These are phyloP conservation scores for Calliscelio sp. DNA, from an alignment of 2,888 invertebrate species.

Conservation along the genomic window DNA sequence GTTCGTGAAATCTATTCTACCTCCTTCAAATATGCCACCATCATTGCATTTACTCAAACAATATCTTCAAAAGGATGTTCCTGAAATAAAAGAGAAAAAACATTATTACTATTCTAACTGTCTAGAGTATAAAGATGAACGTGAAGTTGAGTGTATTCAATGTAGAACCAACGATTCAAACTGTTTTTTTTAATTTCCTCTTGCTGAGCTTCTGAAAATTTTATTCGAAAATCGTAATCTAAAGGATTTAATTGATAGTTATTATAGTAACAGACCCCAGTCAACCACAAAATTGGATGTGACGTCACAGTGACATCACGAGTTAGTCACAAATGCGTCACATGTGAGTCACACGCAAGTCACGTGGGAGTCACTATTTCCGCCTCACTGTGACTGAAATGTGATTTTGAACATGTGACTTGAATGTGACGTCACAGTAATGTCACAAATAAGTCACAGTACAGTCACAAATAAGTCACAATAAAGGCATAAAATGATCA, in stretches of 20 bases:
- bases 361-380: too few species aligned
- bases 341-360: too few species aligned
- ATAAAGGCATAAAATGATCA: too few species aligned
- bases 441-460: too few species aligned
- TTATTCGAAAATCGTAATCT: constrained; percentile 21
- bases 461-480: too few species aligned
- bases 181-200: constrained; percentile 24
- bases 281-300: too few species aligned
- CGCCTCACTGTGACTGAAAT: too few species aligned
- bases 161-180: background rate
- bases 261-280: background rate
- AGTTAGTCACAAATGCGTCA: too few species aligned
- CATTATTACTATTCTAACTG: constrained; percentile 18
- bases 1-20: background rate
- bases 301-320: too few species aligned
- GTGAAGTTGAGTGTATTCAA: background rate
- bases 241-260: background rate
- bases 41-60: background rate
- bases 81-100: background rate
- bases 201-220: background rate
- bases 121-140: background rate
- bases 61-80: background rate
- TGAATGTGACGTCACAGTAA: too few species aligned
- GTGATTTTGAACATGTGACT: too few species aligned
- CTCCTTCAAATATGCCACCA: background rate